Evolutionary conservation across 2,113 vertebrate species (phyloP).

Genomic region (Neogobius melanostomus): DNA sequence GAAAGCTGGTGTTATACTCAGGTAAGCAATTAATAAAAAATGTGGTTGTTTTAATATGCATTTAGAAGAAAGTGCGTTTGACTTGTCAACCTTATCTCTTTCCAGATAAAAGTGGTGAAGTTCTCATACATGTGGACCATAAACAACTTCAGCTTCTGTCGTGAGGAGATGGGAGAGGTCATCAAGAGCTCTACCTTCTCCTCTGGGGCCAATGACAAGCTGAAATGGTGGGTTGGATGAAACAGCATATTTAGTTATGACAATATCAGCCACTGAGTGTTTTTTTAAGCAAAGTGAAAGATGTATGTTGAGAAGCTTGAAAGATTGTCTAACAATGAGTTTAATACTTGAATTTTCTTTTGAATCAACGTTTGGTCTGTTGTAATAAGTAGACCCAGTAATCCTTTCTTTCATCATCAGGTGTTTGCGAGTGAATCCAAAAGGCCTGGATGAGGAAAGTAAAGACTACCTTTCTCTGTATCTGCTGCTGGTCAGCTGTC

Average conservation of each 20-base stretch:
- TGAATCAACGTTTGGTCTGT: background rate
- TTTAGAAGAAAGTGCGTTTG: background rate
- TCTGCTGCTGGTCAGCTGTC: conserved; percentile 96
- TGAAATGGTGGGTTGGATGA: conserved; percentile 86
- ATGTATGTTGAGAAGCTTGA: too few relatives aligned
- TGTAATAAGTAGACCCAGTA: too few relatives aligned
- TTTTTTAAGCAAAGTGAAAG: too few relatives aligned
- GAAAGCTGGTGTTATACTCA: conserved; percentile 99
- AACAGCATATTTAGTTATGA: too few relatives aligned
- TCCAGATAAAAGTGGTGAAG: conserved; percentile 97
- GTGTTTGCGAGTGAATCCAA: conserved; percentile 98
- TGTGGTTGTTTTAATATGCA: background rate
- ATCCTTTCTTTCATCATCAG: conserved; percentile 59
- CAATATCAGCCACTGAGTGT: too few relatives aligned
- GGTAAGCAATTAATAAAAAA: conserved; percentile 61
- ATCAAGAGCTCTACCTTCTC: conserved; percentile 99
- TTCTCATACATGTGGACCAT: conserved; percentile 99
- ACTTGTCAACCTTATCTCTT: background rate
- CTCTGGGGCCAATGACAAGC: conserved; percentile 97
- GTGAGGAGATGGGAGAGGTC: conserved; percentile 99
- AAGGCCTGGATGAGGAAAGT: conserved; percentile 96
- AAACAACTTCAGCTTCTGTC: conserved; percentile 99
- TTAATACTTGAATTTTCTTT: background rate
- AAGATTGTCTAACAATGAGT: background rate
- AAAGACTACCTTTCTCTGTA: conserved; percentile 98